Evolutionary conservation across 2,113 vertebrate genomes (phyloP).

Genomic region (Pontoporia blainvillei): DNA sequence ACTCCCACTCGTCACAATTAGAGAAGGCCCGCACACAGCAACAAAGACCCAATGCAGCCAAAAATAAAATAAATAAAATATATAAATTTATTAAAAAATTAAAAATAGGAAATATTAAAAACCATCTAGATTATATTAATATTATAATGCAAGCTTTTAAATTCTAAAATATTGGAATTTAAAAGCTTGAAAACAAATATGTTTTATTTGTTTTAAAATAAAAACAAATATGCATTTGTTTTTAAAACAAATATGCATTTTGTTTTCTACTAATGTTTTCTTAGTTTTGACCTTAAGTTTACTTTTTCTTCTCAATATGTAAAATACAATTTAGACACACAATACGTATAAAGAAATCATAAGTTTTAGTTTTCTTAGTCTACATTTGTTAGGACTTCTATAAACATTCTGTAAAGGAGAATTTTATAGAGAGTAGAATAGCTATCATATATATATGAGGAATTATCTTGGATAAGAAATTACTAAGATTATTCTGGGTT

Average conservation of each 20-base stretch:
- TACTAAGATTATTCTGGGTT: neutral
- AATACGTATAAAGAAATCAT: neutral
- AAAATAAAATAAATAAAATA: too few relatives aligned
- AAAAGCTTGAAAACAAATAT: too few relatives aligned
- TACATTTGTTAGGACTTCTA: neutral
- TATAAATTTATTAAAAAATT: too few relatives aligned
- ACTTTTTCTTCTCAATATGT: neutral
- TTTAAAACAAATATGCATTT: neutral
- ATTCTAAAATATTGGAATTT: slow-evolving; percentile 10
- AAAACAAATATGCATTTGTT: too few relatives aligned
- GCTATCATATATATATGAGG: neutral
- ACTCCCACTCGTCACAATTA: rapidly evolving
- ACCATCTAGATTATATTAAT: neutral
- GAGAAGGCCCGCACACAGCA: too few relatives aligned
- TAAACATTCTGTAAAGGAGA: neutral
- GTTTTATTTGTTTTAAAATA: too few relatives aligned
- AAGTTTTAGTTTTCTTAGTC: neutral
- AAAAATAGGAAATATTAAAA: neutral
- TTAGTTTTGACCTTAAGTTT: neutral
- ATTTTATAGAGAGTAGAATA: neutral
- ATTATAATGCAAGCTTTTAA: neutral
- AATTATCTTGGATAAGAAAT: neutral
- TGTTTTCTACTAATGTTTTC: neutral
- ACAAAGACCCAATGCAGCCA: too few relatives aligned
- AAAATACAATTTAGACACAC: neutral